These are phyloP conservation scores for Thelaira solivaga DNA, from an alignment of 2,888 invertebrate genomes.

Conservation along the genomic window DNA sequence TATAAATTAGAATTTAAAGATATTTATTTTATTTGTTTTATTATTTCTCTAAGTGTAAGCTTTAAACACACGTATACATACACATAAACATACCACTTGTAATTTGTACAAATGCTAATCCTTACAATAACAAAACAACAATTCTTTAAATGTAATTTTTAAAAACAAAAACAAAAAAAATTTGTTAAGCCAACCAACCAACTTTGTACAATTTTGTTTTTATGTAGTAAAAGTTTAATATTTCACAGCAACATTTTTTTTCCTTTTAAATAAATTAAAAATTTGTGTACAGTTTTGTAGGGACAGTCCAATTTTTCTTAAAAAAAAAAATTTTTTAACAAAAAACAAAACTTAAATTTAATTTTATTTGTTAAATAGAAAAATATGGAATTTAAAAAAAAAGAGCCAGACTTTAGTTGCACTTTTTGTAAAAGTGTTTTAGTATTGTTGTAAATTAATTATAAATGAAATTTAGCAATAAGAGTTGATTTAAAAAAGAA, in stretches of 20 bases:
- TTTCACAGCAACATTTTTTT: not conserved
- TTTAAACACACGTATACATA: slow-evolving; percentile 29
- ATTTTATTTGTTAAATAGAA: slow-evolving; percentile 24
- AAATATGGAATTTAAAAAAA: slow-evolving; percentile 15
- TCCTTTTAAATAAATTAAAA: not conserved
- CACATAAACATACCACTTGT: slow-evolving; percentile 24
- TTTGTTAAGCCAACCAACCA: no score
- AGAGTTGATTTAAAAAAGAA: not conserved
- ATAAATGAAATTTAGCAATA: not conserved
- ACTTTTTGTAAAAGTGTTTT: slow-evolving; percentile 65
- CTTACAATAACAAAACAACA: not conserved
- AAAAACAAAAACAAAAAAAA: no score
- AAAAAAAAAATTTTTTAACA: no score
- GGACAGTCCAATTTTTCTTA: no score
- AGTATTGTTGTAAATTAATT: slow-evolving; percentile 57
- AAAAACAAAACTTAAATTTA: no score
- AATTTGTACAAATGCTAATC: slow-evolving; percentile 46
- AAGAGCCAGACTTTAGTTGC: slow-evolving; percentile 39
- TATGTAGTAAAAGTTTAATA: not conserved
- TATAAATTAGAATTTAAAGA: slow-evolving; percentile 7
- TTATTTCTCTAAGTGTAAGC: slow-evolving; percentile 47
- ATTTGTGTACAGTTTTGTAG: no score
- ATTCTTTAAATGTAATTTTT: slow-evolving; percentile 28
- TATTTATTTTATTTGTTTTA: slow-evolving; percentile 52
- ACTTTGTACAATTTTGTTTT: slow-evolving; percentile 37